Conservation (phyloP, 2,113 vertebrate species). For the Hemicordylus capensis region DNA sequence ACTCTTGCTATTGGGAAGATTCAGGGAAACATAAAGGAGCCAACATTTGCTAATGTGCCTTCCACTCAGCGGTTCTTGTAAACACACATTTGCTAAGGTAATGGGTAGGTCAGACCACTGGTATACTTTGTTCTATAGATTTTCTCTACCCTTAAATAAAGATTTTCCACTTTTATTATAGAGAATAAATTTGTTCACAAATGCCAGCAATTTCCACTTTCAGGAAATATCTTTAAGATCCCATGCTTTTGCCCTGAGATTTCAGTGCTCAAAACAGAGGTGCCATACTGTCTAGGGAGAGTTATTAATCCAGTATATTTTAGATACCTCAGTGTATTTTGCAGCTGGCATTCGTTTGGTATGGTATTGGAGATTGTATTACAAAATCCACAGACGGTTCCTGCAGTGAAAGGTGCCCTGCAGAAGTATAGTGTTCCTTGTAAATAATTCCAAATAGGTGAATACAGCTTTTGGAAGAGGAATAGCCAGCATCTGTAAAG, state of each 20-base stretch:
- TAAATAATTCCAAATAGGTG: background rate
- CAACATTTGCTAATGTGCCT: background rate
- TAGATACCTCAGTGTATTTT: conserved; percentile 14
- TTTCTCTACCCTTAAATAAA: conserved; percentile 40
- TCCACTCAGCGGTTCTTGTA: background rate
- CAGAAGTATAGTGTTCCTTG: background rate
- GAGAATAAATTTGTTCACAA: conserved; percentile 43
- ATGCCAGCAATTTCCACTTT: conserved; percentile 27
- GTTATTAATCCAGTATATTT: conserved; percentile 27
- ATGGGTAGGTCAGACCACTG: background rate
- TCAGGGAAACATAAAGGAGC: background rate
- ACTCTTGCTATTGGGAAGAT: background rate
- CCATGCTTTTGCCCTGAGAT: conserved; percentile 16
- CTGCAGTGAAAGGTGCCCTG: background rate
- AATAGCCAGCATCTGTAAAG: background rate
- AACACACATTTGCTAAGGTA: background rate
- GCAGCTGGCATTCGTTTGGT: background rate
- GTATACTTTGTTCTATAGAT: conserved; percentile 35
- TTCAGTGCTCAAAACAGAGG: conserved; percentile 25
- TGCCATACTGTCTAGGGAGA: conserved; percentile 8
- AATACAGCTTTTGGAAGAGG: background rate
- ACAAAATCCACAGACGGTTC: background rate
- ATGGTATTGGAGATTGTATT: background rate
- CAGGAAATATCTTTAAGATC: conserved; percentile 18
- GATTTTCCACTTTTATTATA: conserved; percentile 14